phyloP scores from a whole-genome alignment of 2,797 vertebrate genomes.

The Choloepus didactylus region DNA sequence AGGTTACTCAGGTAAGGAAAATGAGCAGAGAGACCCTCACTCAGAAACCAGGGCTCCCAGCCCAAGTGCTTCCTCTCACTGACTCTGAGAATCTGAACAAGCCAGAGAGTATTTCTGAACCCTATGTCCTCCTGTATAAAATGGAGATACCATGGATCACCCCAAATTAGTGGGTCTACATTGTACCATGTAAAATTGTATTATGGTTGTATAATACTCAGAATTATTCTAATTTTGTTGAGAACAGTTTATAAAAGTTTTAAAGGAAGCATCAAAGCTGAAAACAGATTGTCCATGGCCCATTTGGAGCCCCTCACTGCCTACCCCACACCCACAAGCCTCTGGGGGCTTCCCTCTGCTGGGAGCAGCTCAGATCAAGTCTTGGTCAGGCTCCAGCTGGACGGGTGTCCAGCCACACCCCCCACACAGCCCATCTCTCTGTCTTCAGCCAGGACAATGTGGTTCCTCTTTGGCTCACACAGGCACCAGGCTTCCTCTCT shows the following conservation, averaged over 20 bases:
- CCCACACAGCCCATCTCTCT: background rate
- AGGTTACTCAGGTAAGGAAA: accelerated
- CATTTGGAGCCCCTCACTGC: background rate
- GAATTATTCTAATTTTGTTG: background rate
- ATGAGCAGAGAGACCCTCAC: background rate
- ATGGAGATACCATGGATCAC: accelerated
- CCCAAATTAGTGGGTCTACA: background rate
- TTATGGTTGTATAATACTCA: background rate
- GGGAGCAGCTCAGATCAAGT: background rate
- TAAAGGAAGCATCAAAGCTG: background rate
- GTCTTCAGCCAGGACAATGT: accelerated
- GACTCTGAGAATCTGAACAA: background rate
- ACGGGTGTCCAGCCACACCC: background rate
- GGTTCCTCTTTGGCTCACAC: background rate
- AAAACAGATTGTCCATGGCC: background rate
- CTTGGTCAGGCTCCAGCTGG: background rate
- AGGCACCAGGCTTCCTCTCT: background rate
- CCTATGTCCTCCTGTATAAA: background rate
- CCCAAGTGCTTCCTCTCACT: background rate
- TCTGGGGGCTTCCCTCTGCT: background rate
- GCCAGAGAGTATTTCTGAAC: background rate
- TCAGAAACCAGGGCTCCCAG: accelerated
- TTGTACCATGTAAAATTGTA: background rate
- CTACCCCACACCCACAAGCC: background rate
- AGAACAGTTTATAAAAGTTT: background rate